Percentiles rank a stretch among this genome's conserved stretches.
These are phyloP conservation scores for Nannoperca obscura DNA, from an alignment of 2,797 vertebrate genomes.

Conservation along the genomic window DNA sequence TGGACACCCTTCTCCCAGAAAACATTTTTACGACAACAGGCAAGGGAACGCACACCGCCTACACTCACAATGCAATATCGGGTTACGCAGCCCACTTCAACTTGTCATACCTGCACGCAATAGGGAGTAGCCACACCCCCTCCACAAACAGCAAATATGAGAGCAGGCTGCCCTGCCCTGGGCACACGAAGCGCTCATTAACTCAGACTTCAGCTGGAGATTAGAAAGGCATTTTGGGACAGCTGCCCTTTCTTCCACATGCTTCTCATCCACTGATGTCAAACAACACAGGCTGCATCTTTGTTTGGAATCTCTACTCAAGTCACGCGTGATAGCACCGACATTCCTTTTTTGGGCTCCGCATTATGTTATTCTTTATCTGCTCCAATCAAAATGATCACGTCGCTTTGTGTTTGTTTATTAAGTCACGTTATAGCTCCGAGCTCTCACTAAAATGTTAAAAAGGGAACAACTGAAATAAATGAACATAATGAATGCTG, in stretches of 20 bases:
- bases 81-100: slow-evolving; percentile 70
- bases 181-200: slow-evolving; percentile 74
- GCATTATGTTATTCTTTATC: neutral
- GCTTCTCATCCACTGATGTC: slow-evolving; percentile 58
- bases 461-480: slow-evolving; percentile 1
- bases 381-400: neutral
- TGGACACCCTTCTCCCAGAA: slow-evolving; percentile 70
- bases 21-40: slow-evolving; percentile 76
- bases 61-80: slow-evolving; percentile 71
- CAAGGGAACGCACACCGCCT: slow-evolving; percentile 46
- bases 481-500: neutral
- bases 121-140: slow-evolving; percentile 69
- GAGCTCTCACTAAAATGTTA: neutral
- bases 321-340: slow-evolving; percentile 4
- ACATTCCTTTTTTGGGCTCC: neutral
- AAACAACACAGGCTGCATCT: slow-evolving; percentile 49
- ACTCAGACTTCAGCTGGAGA: slow-evolving; percentile 75
- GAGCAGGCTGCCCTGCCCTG: slow-evolving; percentile 67
- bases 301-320: slow-evolving; percentile 31
- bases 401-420: slow-evolving; percentile 1
- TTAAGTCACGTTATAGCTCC: neutral
- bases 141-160: slow-evolving; percentile 62
- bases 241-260: slow-evolving; percentile 75
- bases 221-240: slow-evolving; percentile 78
- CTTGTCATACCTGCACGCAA: slow-evolving; percentile 84